Conservation (phyloP, 2,797 vertebrate species). For the Helostoma temminkii region DNA sequence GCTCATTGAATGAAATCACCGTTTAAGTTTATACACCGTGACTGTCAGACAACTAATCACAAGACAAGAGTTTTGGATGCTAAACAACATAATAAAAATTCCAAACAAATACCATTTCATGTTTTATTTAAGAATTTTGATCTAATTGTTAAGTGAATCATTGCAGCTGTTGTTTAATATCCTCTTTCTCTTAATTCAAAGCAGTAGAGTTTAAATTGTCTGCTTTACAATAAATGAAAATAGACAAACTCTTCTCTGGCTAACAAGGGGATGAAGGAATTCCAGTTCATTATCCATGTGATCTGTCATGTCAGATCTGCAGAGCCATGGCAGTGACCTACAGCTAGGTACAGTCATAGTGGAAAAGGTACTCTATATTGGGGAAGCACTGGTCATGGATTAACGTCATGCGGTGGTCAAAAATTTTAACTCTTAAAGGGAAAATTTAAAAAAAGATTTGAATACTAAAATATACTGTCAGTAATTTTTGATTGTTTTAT, state of each 20-base stretch:
- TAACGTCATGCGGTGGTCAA: neutral
- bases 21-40: constrained; percentile 32
- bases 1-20: constrained; percentile 41
- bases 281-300: constrained; percentile 52
- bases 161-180: neutral
- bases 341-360: constrained; percentile 16
- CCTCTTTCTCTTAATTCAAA: neutral
- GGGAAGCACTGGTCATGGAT: neutral
- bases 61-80: constrained; percentile 24
- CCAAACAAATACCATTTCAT: neutral
- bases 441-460: constrained; percentile 7
- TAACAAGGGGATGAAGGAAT: constrained; percentile 38
- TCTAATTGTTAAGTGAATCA: neutral
- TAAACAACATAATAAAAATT: neutral
- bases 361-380: neutral
- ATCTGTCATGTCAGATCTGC: constrained; percentile 57
- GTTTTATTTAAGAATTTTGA: constrained; percentile 5
- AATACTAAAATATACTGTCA: neutral
- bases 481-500: neutral
- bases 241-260: neutral
- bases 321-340: constrained; percentile 35
- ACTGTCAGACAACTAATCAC: constrained; percentile 18
- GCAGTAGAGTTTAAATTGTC: neutral
- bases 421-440: constrained; percentile 3
- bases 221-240: constrained; percentile 10